Conservation (phyloP, 1,140 invertebrate genomes). For the Littorina saxatilis region DNA sequence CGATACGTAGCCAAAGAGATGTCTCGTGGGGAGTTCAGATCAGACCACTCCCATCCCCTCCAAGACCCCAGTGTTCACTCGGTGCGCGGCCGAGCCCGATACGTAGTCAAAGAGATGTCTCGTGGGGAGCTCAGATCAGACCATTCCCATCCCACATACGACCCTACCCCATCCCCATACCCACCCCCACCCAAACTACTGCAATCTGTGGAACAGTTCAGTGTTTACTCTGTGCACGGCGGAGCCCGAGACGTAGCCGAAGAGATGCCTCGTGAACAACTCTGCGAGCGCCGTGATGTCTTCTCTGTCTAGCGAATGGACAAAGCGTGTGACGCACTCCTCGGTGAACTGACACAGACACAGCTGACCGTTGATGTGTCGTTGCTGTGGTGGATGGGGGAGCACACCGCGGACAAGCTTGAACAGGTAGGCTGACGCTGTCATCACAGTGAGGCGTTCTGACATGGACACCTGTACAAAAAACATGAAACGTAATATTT, state of each 20-base stretch:
- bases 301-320: constrained; percentile 43
- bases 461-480: constrained; percentile 50
- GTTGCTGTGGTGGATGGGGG: constrained; percentile 53
- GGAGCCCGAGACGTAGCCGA: constrained; percentile 45
- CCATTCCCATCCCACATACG: too few relatives aligned
- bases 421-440: constrained; percentile 52
- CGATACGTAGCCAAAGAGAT: constrained; percentile 45
- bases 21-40: constrained; percentile 48
- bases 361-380: constrained; percentile 50
- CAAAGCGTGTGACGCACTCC: constrained; percentile 50
- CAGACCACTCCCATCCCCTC: neutral
- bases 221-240: constrained; percentile 44
- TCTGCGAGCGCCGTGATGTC: constrained; percentile 47
- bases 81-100: constrained; percentile 43
- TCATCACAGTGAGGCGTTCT: constrained; percentile 58
- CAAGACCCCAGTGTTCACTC: constrained; percentile 24
- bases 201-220: constrained; percentile 41
- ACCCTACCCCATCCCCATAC: too few relatives aligned
- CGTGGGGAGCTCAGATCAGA: constrained; percentile 42
- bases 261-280: constrained; percentile 46
- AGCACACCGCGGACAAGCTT: constrained; percentile 51
- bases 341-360: constrained; percentile 64
- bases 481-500: neutral
- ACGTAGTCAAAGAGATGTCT: constrained; percentile 47
- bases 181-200: neutral